Percentiles rank a stretch among this genome's conserved stretches.
These are phyloP conservation scores for Rhinoderma darwinii DNA, from an alignment of 2,113 vertebrate genomes.

Conservation along the genomic window DNA sequence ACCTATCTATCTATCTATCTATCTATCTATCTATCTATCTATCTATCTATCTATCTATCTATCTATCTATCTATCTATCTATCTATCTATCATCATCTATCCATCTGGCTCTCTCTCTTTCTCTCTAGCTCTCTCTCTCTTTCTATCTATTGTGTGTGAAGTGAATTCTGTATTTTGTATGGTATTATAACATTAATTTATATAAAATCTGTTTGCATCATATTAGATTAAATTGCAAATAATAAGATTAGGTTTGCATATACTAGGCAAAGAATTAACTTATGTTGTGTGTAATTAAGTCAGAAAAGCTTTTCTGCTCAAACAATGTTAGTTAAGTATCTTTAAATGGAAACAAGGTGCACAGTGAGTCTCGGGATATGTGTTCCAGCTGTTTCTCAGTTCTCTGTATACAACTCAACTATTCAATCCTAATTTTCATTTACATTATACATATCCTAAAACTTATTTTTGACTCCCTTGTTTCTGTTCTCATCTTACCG, in stretches of 20 bases:
- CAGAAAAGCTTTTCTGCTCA: neutral
- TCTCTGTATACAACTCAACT: neutral
- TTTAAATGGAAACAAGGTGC: conserved; percentile 23
- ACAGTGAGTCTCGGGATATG: neutral
- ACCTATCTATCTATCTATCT: too few species aligned
- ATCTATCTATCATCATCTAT: too few species aligned
- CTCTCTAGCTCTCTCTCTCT: too few species aligned
- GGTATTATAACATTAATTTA: neutral
- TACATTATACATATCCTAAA: neutral
- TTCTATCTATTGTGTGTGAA: neutral
- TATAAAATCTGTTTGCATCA: neutral
- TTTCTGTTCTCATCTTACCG: too few species aligned
- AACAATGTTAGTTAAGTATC: neutral
- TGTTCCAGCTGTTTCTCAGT: too few species aligned
- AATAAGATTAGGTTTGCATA: neutral
- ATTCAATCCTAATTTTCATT: neutral
- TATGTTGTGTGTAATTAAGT: conserved; percentile 8
- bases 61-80: too few species aligned
- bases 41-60: too few species aligned
- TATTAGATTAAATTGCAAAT: neutral
- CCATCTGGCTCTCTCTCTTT: too few species aligned
- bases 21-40: too few species aligned
- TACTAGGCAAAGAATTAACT: neutral
- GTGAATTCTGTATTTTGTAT: neutral
- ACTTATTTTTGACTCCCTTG: neutral